A percentile compares a stretch with the other conserved stretches of the same genome.
Evolutionary conservation across 2,113 vertebrate species (phyloP).

Genomic region (Casuarius casuarius): DNA sequence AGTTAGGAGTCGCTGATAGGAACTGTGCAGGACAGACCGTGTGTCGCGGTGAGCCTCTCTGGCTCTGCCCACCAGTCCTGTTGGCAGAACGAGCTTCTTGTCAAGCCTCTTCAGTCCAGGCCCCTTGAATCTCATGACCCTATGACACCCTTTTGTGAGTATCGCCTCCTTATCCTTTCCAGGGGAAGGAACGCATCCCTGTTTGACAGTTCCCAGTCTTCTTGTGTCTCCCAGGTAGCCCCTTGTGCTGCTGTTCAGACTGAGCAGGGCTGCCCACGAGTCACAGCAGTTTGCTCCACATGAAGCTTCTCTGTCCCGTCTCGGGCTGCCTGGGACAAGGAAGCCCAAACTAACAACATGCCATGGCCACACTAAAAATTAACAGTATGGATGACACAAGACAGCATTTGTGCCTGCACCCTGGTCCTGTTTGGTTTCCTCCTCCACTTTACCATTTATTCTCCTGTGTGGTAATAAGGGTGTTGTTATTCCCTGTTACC

Average conservation of each 20-base stretch:
- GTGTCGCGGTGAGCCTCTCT: too few relatives aligned
- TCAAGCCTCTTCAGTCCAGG: too few relatives aligned
- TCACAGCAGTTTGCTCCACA: background rate
- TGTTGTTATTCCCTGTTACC: background rate
- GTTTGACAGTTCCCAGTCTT: background rate
- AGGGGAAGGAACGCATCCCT: background rate
- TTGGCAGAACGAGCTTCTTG: too few relatives aligned
- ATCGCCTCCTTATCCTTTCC: background rate
- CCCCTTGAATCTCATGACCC: too few relatives aligned
- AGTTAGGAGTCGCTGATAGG: too few relatives aligned
- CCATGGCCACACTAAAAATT: background rate
- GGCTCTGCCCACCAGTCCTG: too few relatives aligned
- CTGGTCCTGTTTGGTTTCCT: background rate
- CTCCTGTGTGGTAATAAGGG: background rate
- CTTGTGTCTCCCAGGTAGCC: background rate
- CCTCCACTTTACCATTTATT: conserved; percentile 3
- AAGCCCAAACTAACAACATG: background rate
- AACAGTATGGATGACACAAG: background rate
- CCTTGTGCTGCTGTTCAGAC: background rate
- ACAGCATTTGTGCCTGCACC: background rate
- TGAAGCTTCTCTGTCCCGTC: background rate
- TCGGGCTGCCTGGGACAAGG: background rate
- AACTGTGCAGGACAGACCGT: too few relatives aligned
- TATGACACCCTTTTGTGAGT: background rate
- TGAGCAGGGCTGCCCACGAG: fast-evolving